Percentiles rank a stretch among this genome's conserved stretches.
Evolutionary conservation across 2,888 invertebrate genomes (phyloP).

Genomic region (Carterocephalus palaemon): DNA sequence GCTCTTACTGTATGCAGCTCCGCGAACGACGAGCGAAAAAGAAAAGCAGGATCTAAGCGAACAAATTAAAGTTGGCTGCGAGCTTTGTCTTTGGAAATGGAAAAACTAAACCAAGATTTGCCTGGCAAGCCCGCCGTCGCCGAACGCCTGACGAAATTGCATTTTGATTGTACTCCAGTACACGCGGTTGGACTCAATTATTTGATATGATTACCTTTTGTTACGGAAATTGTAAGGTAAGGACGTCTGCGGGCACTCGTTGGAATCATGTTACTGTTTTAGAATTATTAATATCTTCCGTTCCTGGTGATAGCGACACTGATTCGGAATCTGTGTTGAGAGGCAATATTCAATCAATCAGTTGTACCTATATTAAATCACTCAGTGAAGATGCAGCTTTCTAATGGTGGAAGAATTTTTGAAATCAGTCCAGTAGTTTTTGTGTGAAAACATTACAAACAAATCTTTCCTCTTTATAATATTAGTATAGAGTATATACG

Average conservation of each 20-base stretch:
- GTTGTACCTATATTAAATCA: no score
- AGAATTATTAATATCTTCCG: constrained; percentile 12
- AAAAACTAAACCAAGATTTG: constrained; percentile 26
- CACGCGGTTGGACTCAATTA: constrained; percentile 60
- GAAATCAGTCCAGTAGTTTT: no score
- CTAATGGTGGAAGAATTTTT: no score
- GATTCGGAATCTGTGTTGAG: no score
- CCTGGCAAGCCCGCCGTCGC: constrained; percentile 18
- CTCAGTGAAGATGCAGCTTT: no score
- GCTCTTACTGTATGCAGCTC: constrained; percentile 7
- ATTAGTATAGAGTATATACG: no score
- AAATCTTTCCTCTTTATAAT: no score
- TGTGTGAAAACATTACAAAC: no score
- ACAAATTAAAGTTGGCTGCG: constrained; percentile 24
- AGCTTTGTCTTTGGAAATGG: constrained; percentile 26
- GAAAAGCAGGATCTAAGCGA: constrained; percentile 18
- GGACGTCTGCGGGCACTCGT: constrained; percentile 8
- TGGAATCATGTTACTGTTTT: constrained; percentile 19
- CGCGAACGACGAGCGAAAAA: constrained; percentile 17
- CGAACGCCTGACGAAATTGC: constrained; percentile 52
- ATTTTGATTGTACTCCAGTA: constrained; percentile 60
- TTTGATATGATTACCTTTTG: constrained; percentile 61
- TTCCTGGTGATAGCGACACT: no score
- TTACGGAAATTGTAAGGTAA: constrained; percentile 36
- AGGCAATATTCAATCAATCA: no score